Percentiles rank a stretch among this genome's conserved stretches.
Conservation (phyloP, 2,113 vertebrate genomes). For the Noturus placidus region DNA sequence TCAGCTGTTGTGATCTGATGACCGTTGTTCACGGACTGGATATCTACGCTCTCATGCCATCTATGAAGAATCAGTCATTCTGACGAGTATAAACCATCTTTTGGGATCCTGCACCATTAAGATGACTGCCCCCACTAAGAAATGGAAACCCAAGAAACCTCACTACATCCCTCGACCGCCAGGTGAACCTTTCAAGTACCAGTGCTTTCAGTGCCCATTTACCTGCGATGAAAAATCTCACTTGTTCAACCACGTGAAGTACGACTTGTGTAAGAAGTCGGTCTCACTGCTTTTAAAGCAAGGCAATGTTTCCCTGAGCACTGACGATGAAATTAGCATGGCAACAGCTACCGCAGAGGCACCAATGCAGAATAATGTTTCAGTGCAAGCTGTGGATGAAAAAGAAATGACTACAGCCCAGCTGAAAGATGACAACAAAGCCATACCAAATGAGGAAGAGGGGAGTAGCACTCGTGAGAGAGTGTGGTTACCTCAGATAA, state of each 20-base stretch:
- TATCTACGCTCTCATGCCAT: not conserved
- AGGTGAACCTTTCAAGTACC: conserved; percentile 95
- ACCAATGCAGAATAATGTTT: not conserved
- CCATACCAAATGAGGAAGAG: not conserved
- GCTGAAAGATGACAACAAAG: not conserved
- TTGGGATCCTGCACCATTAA: not conserved
- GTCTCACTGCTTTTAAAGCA: conserved; percentile 86
- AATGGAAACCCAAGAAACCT: conserved; percentile 94
- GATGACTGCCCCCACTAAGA: conserved; percentile 80
- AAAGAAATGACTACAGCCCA: not conserved
- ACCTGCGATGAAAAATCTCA: conserved; percentile 98
- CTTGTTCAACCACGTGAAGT: conserved; percentile 98
- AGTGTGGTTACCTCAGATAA: not conserved
- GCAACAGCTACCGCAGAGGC: not conserved
- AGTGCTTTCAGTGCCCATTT: conserved; percentile 97
- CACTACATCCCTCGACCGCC: conserved; percentile 93
- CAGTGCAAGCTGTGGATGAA: not conserved
- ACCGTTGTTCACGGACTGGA: not conserved
- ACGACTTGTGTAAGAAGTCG: conserved; percentile 92
- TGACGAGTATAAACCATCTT: not conserved
- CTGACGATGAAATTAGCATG: not conserved
- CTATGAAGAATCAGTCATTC: not conserved
- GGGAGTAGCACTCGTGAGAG: not conserved
- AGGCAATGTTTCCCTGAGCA: conserved; percentile 58
- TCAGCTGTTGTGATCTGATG: not conserved